These are phyloP conservation scores for Sinocyclocheilus maitianheensis DNA, from an alignment of 2,113 vertebrate species.

Conservation along the genomic window DNA sequence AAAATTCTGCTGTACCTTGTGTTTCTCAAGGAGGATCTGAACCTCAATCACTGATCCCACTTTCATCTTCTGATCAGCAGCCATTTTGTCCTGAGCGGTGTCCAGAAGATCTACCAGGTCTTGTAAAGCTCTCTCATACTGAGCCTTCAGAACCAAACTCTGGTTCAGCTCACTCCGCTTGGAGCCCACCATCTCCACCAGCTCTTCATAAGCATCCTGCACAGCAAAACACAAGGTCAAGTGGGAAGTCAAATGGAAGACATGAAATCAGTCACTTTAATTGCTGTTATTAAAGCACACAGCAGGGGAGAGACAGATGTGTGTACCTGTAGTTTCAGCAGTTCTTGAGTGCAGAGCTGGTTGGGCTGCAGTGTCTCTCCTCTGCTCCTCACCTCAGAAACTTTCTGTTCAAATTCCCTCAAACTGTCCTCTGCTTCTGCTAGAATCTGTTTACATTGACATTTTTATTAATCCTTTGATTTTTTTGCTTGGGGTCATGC, in stretches of 20 bases:
- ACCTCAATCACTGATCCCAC: slow-evolving; percentile 88
- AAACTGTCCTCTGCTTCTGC: slow-evolving; percentile 88
- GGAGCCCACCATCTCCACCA: slow-evolving; percentile 85
- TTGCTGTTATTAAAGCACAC: not conserved
- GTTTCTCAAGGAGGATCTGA: slow-evolving; percentile 84
- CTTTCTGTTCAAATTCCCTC: slow-evolving; percentile 86
- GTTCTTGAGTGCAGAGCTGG: slow-evolving; percentile 82
- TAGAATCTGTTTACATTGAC: slow-evolving; percentile 75
- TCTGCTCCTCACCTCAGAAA: slow-evolving; percentile 82
- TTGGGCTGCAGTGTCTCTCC: slow-evolving; percentile 84
- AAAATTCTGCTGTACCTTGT: slow-evolving; percentile 80
- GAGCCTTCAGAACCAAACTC: slow-evolving; percentile 86
- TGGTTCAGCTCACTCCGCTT: slow-evolving; percentile 88
- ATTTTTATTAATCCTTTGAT: too few relatives aligned
- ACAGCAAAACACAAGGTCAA: not conserved
- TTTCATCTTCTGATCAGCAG: slow-evolving; percentile 87
- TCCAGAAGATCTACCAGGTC: slow-evolving; percentile 91
- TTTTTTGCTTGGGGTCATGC: not conserved
- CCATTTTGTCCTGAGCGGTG: slow-evolving; percentile 94
- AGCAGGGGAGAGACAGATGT: not conserved
- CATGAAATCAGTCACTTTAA: not conserved
- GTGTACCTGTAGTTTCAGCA: slow-evolving; percentile 90
- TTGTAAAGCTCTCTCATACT: slow-evolving; percentile 88
- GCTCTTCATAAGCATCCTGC: slow-evolving; percentile 92
- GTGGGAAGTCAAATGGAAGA: not conserved